Base-by-base conservation (phyloP, 1,140 invertebrate species). In the Trichonephila clavata region DNA sequence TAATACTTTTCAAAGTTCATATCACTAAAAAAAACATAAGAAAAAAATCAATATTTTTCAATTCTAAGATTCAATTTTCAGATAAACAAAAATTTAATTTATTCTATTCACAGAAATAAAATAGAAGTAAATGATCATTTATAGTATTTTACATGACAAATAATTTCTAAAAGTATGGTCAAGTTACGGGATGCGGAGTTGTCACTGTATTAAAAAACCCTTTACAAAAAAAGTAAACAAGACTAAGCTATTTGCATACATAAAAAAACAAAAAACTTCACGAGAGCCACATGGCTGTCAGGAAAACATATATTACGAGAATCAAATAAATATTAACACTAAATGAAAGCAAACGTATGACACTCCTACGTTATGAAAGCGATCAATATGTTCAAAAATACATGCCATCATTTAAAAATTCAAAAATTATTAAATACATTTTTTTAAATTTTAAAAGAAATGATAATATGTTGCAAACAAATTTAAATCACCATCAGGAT, bases 331-430 rank as follows among this genome's bases (percentile, higher is more conserved):
- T 59, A 43, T 77, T 80, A 59, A 71, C 8, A 21, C 10, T 20
- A 77, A 14, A 24, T 6, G 16, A 63, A 43, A 87, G 14, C 16
- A 24, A 63, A 16, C 65, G 59, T 60, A 92, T 68, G 50, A 86
- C 60, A 92, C 50, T 87, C 14, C 24, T 68, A 63, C 27, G 59
- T 32, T 87, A 71, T 63, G 59, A 60, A 93, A 86, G 39, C 91
- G 91, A 93, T 93, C 91, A 93, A 93, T 93, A 93, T 93, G 68
- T 86, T 86, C 65, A 77, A 71, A 93, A 87, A 59, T 39, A 71
- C 32, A 89, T 50, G 21, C 50, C 61, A 61, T 90, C 43, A 90
- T 59, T 63, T 63, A 68, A 68, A 71, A 90, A 57, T 80, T 90
- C 10, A 59, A 71, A 86, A 71, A 50, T 90, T 77, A 57, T 71